Base-by-base conservation (phyloP, 2,888 invertebrate species). In the Cataglyphis albicans region DNA sequence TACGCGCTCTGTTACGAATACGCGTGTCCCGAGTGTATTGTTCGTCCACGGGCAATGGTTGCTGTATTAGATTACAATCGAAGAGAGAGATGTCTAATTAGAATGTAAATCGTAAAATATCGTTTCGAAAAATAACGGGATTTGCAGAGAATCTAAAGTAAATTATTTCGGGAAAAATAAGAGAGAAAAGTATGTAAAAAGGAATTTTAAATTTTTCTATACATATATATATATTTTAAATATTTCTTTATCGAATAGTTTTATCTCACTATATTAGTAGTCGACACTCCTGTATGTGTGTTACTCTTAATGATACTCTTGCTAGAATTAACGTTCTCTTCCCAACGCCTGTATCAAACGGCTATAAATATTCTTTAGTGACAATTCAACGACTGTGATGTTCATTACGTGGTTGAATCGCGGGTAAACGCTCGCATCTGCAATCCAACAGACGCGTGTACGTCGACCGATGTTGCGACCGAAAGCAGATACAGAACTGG, bases 401-500 rank as follows among this genome's bases (percentile, higher is more conserved):
- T 87, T 89, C 87, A 86, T 89, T 89, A 88, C 64, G 21, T 32
- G 63, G 73, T 74, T 88, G 83, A 89, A 87, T 84, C 83, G 84
- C 88, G 76, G 82, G 84, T 87, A 84, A 89, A 89, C 85, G 89
- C 38, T 86, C 85, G 83, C 87, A 82, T 88, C 84, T 83, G 89
- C 86, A 83, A 86, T 87, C 85, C 67, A 82, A 86, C 87, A 55
- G 87, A 80, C 88, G 83, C 86, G 86, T 84, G 76, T 87, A 84
- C 86, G 84, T 83, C 48, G 80, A 64, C 76, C 78, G 83, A 87
- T 70, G 61, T 83, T 82, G 84, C 84, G 80, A 82, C 85, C 74
- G 85, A 89, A 88, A 76, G 86, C 83, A 82, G 88, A 87, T 84
- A 87, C 86, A 85, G 88, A 89, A 89, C 89, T 89, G 89, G 89